A percentile compares a stretch with the other conserved stretches of the same genome.
These are phyloP conservation scores for Lysiphlebus fabarum DNA, from an alignment of 1,140 invertebrate species.

Conservation along the genomic window DNA sequence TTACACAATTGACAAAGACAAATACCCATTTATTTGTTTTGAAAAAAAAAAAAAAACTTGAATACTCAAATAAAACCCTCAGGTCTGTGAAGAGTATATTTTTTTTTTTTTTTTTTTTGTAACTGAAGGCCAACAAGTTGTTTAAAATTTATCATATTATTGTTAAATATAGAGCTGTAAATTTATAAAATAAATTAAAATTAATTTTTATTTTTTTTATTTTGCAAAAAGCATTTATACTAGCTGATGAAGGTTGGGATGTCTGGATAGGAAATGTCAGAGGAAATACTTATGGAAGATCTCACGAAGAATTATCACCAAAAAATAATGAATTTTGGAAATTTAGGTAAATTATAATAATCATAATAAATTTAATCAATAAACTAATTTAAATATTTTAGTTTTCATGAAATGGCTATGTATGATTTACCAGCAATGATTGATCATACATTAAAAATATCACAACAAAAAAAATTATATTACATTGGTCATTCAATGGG, in stretches of 20 bases:
- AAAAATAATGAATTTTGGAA: conserved; percentile 57
- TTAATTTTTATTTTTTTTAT: not conserved
- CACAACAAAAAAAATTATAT: conserved; percentile 56
- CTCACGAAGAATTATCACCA: conserved; percentile 48
- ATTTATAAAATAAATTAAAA: not conserved
- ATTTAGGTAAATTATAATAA: conserved; percentile 49
- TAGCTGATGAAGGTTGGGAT: conserved; percentile 24
- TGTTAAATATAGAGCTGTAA: no score
- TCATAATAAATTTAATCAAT: not conserved
- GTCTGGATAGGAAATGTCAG: conserved; percentile 66
- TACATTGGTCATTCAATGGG: conserved; percentile 71
- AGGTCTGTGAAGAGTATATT: no score
- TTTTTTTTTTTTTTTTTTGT: no score
- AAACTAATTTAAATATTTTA: conserved; percentile 26
- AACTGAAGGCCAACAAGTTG: no score
- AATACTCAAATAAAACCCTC: no score
- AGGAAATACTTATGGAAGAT: conserved; percentile 58
- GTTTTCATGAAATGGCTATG: conserved; percentile 63
- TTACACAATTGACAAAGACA: no score
- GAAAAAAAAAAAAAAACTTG: no score
- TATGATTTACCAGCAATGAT: conserved; percentile 61
- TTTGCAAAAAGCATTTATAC: conserved; percentile 20
- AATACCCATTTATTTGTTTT: no score
- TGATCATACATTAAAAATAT: conserved; percentile 56
- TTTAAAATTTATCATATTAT: no score